These are phyloP conservation scores for Equus przewalskii DNA, from an alignment of 2,113 vertebrate species.

Conservation along the genomic window DNA sequence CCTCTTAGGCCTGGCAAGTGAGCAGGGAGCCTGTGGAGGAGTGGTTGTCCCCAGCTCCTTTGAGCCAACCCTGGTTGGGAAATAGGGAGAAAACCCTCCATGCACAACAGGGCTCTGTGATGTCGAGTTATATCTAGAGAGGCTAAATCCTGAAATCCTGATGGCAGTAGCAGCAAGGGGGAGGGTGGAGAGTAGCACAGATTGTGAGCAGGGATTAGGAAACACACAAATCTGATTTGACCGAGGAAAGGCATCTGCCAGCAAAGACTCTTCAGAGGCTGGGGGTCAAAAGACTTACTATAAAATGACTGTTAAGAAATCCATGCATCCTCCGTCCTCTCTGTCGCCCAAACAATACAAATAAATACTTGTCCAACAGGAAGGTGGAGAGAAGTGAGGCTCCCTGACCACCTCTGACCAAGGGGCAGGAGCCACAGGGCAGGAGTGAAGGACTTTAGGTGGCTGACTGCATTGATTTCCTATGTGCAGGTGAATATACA, in stretches of 20 bases:
- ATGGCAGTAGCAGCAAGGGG: conserved; percentile 72
- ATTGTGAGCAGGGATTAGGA: conserved; percentile 96
- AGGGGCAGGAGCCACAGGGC: rapidly evolving
- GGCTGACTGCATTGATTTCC: background rate
- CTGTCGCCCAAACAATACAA: background rate
- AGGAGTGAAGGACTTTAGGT: rapidly evolving
- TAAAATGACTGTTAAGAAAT: conserved; percentile 55
- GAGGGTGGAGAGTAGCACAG: conserved; percentile 87
- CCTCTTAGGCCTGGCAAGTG: background rate
- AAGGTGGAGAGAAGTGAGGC: background rate
- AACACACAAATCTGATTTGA: conserved; percentile 97
- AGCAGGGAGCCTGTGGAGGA: background rate
- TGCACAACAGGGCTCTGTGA: conserved; percentile 56
- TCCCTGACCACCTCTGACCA: rapidly evolving
- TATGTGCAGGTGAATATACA: conserved; percentile 94
- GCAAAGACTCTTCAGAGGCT: conserved; percentile 86
- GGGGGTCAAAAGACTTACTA: conserved; percentile 80
- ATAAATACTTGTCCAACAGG: background rate
- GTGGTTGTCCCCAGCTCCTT: background rate
- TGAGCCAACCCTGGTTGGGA: background rate
- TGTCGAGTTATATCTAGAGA: conserved; percentile 84
- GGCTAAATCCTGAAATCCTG: conserved; percentile 86
- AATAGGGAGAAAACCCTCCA: conserved; percentile 61
- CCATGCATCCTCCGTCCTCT: background rate
- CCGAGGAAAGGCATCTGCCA: conserved; percentile 92